These are phyloP conservation scores for Eumacrocentrus americanus DNA, from an alignment of 2,888 invertebrate genomes.

Conservation along the genomic window DNA sequence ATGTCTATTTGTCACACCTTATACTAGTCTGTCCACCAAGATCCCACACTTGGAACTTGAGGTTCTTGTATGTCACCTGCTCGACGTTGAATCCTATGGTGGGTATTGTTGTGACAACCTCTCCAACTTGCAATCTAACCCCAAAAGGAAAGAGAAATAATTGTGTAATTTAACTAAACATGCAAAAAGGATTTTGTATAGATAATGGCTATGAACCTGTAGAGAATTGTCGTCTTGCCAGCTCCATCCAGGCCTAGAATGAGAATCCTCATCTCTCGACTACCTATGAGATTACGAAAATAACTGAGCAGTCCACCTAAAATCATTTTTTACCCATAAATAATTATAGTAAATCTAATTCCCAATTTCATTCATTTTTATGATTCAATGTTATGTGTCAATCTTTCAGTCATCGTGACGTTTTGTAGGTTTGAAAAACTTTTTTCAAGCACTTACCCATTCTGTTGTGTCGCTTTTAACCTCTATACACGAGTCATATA, in stretches of 20 bases:
- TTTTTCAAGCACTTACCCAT: slow-evolving; percentile 10
- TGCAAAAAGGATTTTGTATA: background rate
- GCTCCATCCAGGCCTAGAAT: slow-evolving; percentile 98
- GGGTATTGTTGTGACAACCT: slow-evolving; percentile 97
- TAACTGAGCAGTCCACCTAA: slow-evolving; percentile 95
- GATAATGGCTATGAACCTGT: slow-evolving; percentile 64
- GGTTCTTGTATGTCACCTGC: slow-evolving; percentile 98
- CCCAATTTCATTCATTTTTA: background rate
- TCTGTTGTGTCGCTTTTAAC: background rate
- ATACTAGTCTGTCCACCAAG: slow-evolving; percentile 99
- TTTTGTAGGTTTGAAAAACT: background rate
- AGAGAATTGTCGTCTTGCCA: slow-evolving; percentile 98
- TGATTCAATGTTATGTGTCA: background rate
- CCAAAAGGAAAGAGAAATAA: background rate
- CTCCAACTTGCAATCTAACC: slow-evolving; percentile 88
- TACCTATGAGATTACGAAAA: slow-evolving; percentile 93
- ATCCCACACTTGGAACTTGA: slow-evolving; percentile 99
- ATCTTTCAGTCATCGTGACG: background rate
- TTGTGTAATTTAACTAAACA: no score
- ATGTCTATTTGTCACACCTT: slow-evolving; percentile 66
- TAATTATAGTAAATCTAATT: background rate
- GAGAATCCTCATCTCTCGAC: slow-evolving; percentile 96
- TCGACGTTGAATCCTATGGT: slow-evolving; percentile 99
- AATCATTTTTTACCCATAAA: slow-evolving; percentile 51
- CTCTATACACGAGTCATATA: background rate